Conservation (phyloP, 2,888 invertebrate species). For the Leucoptera coffeella region DNA sequence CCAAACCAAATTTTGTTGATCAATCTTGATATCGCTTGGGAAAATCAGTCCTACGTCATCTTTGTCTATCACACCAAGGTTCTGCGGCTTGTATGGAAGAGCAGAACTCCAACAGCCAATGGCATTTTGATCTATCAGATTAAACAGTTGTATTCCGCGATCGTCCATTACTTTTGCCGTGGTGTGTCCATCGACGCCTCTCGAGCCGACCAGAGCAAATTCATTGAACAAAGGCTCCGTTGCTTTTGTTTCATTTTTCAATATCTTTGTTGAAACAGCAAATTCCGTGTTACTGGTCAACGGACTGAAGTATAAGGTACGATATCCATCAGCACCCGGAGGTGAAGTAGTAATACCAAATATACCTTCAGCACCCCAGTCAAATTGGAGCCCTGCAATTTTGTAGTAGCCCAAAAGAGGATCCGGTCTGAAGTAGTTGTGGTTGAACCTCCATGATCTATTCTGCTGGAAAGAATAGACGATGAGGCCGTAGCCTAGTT, state of each 20-base stretch:
- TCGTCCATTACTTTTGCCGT: slow-evolving; percentile 71
- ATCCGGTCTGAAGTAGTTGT: slow-evolving; percentile 77
- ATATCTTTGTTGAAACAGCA: slow-evolving; percentile 66
- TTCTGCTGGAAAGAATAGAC: slow-evolving; percentile 72
- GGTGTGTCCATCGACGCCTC: slow-evolving; percentile 63
- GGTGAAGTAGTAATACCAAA: slow-evolving; percentile 74
- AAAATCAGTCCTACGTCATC: slow-evolving; percentile 73
- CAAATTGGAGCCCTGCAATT: slow-evolving; percentile 75
- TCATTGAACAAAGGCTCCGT: slow-evolving; percentile 61
- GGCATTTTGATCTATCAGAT: slow-evolving; percentile 73
- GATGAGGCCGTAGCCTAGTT: slow-evolving; percentile 74
- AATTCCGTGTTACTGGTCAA: slow-evolving; percentile 74
- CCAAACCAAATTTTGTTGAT: slow-evolving; percentile 66
- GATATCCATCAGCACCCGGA: slow-evolving; percentile 59
- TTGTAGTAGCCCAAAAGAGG: slow-evolving; percentile 73
- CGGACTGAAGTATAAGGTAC: slow-evolving; percentile 72
- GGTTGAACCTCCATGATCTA: slow-evolving; percentile 72
- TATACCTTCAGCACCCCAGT: slow-evolving; percentile 78
- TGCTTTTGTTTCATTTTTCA: slow-evolving; percentile 63
- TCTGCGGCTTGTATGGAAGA: slow-evolving; percentile 58
- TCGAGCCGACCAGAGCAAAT: slow-evolving; percentile 59
- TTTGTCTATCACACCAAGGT: slow-evolving; percentile 64
- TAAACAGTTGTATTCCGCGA: slow-evolving; percentile 69
- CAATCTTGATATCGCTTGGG: slow-evolving; percentile 74
- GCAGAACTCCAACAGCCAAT: slow-evolving; percentile 77